Conservation (phyloP, 1,140 invertebrate species). For the Diachasma alloeum region DNA sequence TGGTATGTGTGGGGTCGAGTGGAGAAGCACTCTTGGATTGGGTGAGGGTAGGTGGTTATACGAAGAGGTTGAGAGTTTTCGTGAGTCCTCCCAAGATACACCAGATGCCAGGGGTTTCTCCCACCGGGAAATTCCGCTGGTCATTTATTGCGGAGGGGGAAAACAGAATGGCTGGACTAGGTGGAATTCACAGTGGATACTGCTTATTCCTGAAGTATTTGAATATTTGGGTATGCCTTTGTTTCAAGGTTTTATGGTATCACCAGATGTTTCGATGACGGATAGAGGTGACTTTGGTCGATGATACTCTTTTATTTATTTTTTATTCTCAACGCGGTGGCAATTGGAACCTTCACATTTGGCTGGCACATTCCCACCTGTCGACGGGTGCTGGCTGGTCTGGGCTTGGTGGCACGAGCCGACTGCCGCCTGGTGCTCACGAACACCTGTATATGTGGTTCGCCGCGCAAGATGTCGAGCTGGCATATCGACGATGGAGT, state of each 20-base stretch:
- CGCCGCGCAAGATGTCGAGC: constrained; percentile 40
- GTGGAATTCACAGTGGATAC: background rate
- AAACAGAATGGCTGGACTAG: background rate
- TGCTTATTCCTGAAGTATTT: background rate
- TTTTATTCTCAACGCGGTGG: background rate
- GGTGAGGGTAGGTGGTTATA: background rate
- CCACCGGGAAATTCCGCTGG: background rate
- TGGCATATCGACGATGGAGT: background rate
- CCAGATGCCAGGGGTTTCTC: background rate
- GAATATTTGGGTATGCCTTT: background rate
- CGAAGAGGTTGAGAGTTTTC: background rate
- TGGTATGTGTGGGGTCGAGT: background rate
- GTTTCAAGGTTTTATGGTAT: background rate
- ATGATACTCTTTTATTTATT: background rate
- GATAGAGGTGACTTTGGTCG: background rate
- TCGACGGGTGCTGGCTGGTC: constrained; percentile 5
- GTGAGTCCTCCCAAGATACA: background rate
- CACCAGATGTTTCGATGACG: background rate
- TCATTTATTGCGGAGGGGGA: background rate
- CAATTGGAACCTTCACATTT: constrained; percentile 19
- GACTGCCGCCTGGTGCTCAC: constrained; percentile 41
- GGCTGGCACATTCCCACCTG: constrained; percentile 15
- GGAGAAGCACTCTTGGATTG: background rate
- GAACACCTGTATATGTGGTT: constrained; percentile 41
- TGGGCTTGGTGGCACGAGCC: constrained; percentile 22